Conservation (phyloP, 2,888 invertebrate species). For the Trissolcus brochymenae region DNA sequence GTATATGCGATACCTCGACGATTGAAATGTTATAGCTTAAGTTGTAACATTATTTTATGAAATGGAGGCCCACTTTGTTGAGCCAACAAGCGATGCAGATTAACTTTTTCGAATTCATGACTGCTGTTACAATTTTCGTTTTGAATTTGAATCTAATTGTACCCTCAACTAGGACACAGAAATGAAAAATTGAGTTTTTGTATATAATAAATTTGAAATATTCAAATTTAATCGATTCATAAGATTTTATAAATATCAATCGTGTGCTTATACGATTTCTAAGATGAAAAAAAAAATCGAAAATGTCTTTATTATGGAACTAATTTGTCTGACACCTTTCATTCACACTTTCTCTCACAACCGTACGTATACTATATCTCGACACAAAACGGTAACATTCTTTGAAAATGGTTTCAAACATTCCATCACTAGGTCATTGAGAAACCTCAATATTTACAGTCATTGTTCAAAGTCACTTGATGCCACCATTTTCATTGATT, state of each 20-base stretch:
- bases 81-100: constrained; percentile 12
- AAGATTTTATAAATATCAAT: background rate
- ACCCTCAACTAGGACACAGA: no score
- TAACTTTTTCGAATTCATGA: no score
- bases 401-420: constrained; percentile 37
- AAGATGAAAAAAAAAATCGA: background rate
- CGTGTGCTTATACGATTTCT: background rate
- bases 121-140: no score
- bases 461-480: constrained; percentile 38
- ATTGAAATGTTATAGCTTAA: constrained; percentile 37
- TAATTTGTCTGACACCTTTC: constrained; percentile 23
- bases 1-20: constrained; percentile 12
- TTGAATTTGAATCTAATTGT: no score
- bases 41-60: constrained; percentile 22
- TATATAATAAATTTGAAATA: no score
- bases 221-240: background rate
- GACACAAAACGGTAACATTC: constrained; percentile 11
- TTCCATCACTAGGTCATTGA: constrained; percentile 34
- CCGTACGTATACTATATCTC: background rate
- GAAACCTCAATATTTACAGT: constrained; percentile 36
- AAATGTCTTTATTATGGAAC: constrained; percentile 6
- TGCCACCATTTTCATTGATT: constrained; percentile 27
- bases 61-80: constrained; percentile 27
- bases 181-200: no score
- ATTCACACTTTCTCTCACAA: constrained; percentile 14